Evolutionary conservation across 2,797 vertebrate genomes (phyloP), one percentile per base, ranked within the genome.

Genomic region (Manis javanica): DNA sequence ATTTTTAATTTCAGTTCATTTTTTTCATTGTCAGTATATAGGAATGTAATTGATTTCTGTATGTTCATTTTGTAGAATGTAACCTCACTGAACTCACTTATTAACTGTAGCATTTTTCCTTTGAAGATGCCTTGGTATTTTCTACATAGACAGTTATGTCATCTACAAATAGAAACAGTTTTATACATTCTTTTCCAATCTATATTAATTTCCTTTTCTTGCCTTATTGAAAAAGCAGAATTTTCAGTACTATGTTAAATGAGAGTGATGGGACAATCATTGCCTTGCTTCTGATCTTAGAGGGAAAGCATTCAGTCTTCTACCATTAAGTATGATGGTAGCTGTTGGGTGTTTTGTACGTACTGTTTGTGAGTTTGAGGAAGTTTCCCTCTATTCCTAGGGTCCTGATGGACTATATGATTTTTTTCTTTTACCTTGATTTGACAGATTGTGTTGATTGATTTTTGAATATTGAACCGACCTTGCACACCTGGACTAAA

Each of bases 271-370:
- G 68, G 15, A 91, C 5, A 39, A n/a, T 79, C 15, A 57, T 53
- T 94, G 31, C 42, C 68, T 84, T 85, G 26, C 53, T 93, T 90
- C 78, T 95, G 26, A 42, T 91, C 26, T 75, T 75, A 96, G 55
- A n/a, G 18, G 53, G 53, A 83, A 94, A 59, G 37, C n/a, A 71
- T 90, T 85, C 7, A 37, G 0, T 63, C 12, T 89, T 82, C 77
- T 21, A 34, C 29, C 55, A 46, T 93, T 86, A 46, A 66, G 3
- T 77, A 55, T 64, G 37, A 85, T 64, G 21, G 51, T 64, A 79
- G 34, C 42, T 72, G 23, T 93, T 39, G 55, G 23, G 49, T 55
- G 83, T 83, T 82, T 24, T 71, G 10, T 75, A 71, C 21, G 23
- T 90, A 26, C 24, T 79, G 24, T 87, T 93, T 81, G 49, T 95